These are phyloP conservation scores for Anthopleura xanthogrammica DNA, from an alignment of 92 coral and sea anemone genomes.

Conservation along the genomic window DNA sequence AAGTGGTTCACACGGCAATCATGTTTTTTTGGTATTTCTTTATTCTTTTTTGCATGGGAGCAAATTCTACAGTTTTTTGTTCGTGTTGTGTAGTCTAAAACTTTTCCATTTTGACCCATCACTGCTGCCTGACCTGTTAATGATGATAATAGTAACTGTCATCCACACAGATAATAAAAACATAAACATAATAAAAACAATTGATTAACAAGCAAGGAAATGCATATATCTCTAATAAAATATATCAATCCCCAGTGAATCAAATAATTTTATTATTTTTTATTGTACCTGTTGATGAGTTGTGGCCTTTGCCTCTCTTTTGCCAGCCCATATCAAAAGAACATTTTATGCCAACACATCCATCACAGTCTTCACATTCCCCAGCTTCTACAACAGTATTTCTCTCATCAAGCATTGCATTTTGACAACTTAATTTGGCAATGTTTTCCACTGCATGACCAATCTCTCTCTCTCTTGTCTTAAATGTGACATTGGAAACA, in stretches of 20 bases:
- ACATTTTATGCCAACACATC: constrained; percentile 21
- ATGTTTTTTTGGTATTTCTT: constrained; percentile 34
- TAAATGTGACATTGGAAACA: background rate
- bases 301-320: constrained; percentile 55
- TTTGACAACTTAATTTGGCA: background rate
- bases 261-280: too few species aligned
- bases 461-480: background rate
- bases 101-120: constrained; percentile 59
- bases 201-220: too few species aligned
- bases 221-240: too few species aligned
- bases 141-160: too few species aligned
- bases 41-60: constrained; percentile 20
- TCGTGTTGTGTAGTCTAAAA: constrained; percentile 46
- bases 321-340: constrained; percentile 74
- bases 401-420: background rate
- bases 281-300: constrained; percentile 37
- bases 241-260: too few species aligned
- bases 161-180: too few species aligned
- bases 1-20: constrained; percentile 54
- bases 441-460: background rate
- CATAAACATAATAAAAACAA: too few species aligned
- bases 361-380: constrained; percentile 18
- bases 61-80: constrained; percentile 51
- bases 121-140: constrained; percentile 49
- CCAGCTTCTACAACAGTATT: too few species aligned